Conservation (phyloP, 2,797 vertebrate species). For the Lutjanus campechanus region DNA sequence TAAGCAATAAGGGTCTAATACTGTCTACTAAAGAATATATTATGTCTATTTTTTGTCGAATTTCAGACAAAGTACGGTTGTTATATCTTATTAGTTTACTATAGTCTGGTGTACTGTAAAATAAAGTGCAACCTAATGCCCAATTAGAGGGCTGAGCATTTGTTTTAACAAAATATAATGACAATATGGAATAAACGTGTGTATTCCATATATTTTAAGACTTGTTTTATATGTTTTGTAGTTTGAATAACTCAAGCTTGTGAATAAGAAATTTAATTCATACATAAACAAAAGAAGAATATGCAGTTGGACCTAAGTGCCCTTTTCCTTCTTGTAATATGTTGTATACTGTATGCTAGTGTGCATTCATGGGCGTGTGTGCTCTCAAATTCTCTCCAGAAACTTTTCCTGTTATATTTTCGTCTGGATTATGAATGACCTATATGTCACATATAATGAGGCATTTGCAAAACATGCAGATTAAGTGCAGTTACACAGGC, state of each 20-base stretch:
- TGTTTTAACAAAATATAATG: not conserved
- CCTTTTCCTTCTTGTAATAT: not conserved
- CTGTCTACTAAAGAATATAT: too few relatives aligned
- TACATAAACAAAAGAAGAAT: not conserved
- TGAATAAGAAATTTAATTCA: not conserved
- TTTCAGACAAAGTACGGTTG: too few relatives aligned
- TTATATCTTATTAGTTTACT: too few relatives aligned
- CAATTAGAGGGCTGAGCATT: too few relatives aligned
- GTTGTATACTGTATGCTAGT: not conserved
- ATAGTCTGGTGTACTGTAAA: too few relatives aligned
- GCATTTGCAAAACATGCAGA: slow-evolving; percentile 15
- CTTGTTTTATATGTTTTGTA: too few relatives aligned
- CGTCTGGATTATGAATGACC: slow-evolving; percentile 25
- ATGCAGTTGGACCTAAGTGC: not conserved
- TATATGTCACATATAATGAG: slow-evolving; percentile 16
- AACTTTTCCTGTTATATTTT: slow-evolving; percentile 22
- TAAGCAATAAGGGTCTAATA: too few relatives aligned
- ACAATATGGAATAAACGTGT: not conserved
- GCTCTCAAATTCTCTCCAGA: slow-evolving; percentile 43
- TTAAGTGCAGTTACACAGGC: slow-evolving; percentile 22
- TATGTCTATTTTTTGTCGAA: too few relatives aligned
- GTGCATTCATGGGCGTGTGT: slow-evolving; percentile 9
- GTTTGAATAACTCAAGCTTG: not conserved
- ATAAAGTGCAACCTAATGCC: too few relatives aligned
- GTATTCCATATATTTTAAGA: not conserved